Evolutionary conservation across 2,888 invertebrate genomes (phyloP).

Genomic region (Andrena fulva): DNA sequence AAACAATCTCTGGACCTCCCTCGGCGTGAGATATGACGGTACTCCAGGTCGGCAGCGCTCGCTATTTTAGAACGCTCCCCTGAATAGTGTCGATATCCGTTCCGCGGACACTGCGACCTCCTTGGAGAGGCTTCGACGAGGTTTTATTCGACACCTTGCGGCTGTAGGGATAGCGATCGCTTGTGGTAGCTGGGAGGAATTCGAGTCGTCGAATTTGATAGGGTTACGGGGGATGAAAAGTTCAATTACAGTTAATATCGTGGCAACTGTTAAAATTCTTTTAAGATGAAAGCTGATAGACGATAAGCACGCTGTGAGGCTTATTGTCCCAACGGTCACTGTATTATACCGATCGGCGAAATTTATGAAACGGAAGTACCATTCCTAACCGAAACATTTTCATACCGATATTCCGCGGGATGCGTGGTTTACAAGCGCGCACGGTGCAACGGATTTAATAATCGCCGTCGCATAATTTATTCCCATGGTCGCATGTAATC

Average conservation of each 20-base stretch:
- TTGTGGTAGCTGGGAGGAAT: too few species aligned
- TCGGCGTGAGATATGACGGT: conserved; percentile 54
- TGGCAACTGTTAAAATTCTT: not conserved
- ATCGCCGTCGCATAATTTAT: conserved; percentile 55
- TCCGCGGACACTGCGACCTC: not conserved
- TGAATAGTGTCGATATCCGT: conserved; percentile 27
- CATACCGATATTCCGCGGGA: conserved; percentile 28
- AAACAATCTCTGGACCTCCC: conserved; percentile 49
- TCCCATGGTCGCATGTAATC: conserved; percentile 51
- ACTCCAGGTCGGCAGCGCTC: conserved; percentile 35
- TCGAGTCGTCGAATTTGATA: not conserved
- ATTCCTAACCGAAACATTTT: conserved; percentile 49
- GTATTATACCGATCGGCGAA: conserved; percentile 6
- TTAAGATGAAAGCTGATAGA: not conserved
- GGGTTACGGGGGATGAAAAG: not conserved
- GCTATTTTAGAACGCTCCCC: conserved; percentile 22
- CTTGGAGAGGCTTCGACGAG: not conserved
- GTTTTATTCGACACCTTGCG: not conserved
- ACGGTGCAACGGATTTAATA: conserved; percentile 55
- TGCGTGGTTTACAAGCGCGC: conserved; percentile 34
- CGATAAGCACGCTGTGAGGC: not conserved
- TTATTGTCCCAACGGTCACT: conserved; percentile 22
- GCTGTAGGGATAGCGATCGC: too few species aligned
- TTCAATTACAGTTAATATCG: not conserved
- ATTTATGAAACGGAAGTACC: conserved; percentile 28